Percentiles rank a stretch among this genome's conserved stretches.
Evolutionary conservation across 1,140 invertebrate genomes (phyloP).

Genomic region (Cydia pomonella): DNA sequence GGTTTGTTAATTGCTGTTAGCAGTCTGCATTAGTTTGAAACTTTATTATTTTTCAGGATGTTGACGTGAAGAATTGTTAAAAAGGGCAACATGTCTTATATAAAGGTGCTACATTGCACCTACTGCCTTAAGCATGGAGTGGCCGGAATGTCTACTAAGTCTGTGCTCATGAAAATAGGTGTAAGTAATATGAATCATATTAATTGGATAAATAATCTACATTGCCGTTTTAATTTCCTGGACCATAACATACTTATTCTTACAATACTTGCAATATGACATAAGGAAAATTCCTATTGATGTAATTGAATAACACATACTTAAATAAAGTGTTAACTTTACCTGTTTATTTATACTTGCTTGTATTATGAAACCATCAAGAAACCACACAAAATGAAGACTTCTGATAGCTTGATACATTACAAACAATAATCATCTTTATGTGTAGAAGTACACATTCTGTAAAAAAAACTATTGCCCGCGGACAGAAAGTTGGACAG

Average conservation of each 20-base stretch:
- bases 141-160: constrained; percentile 52
- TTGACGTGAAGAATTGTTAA: constrained; percentile 48
- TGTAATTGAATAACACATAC: neutral
- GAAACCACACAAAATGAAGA: no score
- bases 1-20: neutral
- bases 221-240: no score
- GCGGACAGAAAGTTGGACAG: no score
- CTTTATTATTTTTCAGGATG: constrained; percentile 58
- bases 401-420: no score
- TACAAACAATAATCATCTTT: no score
- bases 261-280: neutral
- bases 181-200: constrained; percentile 49
- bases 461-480: no score
- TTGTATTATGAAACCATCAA: neutral
- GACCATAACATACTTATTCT: neutral
- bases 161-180: constrained; percentile 60
- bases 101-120: constrained; percentile 64
- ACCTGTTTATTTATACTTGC: neutral
- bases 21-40: neutral
- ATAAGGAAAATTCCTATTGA: neutral
- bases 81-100: constrained; percentile 61
- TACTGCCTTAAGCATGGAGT: constrained; percentile 62
- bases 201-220: neutral
- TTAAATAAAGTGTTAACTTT: neutral
- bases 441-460: no score